Base-by-base conservation (phyloP, 2,888 invertebrate genomes). In the Dermolepida albohirtum region DNA sequence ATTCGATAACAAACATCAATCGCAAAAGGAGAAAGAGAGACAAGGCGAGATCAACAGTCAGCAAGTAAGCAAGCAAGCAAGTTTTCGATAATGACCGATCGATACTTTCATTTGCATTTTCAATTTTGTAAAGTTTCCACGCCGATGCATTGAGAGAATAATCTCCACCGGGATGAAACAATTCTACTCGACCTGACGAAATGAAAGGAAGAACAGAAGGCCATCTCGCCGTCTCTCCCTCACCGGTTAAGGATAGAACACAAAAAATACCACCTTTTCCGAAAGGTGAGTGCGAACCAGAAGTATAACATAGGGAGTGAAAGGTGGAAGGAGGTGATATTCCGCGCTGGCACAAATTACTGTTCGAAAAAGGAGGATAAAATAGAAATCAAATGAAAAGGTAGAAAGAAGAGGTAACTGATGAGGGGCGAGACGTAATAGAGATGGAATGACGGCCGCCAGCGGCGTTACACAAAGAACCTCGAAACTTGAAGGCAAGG, bases 371-470 rank as follows among this genome's bases (percentile, higher is more conserved):
- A 49, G 73, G 72, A 71, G 73, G 72, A 72, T 74, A 75, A 79
- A 79, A 79, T 78, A 78, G 77, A 78, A 80, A 80, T 81, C 80
- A 81, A 81, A 81, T 80, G 79, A 79, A 78, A 78, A 78, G 77
- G 73, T 75, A 76, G 78, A 77, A 75, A 74, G 77, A 29, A 52
- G 29, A 62, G 47, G 51, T 52, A 59, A 52, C 17, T 43, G 39
- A 40, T 27, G 52, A 54, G 40, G 43, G 10, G 22, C 12, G 11
- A 22, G 44, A 44, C n/a, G 41, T 47, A 59, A 47, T 27, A 14
- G 14, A 16, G 59, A 47, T 12, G 43, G 57, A 49, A 62, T 47
- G 47, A 16, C 12, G 47, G 47, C 29, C 34, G 54, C 69, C 76
- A 74, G 80, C 79, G 78, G 75, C 75, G 76, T 80, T 80, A 80